Base-by-base conservation (phyloP, 2,113 vertebrate species). In the Theristicus caerulescens region DNA sequence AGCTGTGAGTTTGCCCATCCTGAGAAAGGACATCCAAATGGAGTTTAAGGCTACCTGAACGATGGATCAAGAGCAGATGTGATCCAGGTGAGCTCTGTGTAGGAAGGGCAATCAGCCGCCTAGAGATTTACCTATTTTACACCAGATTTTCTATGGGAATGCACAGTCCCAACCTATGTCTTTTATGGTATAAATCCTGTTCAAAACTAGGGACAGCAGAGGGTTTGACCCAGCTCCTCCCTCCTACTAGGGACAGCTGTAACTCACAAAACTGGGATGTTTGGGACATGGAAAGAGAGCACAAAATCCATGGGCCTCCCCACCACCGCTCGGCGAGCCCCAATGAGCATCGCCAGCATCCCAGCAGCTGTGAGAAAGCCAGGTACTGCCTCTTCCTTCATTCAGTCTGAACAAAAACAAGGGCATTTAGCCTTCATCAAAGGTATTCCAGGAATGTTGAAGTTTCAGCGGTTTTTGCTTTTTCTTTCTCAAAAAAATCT, bases 391-490 rank as follows among this genome's bases (percentile, higher is more conserved):
- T 81, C 59, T 86, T 78, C 44, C 54, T 86, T 73, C 66, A 46
- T 20, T 58, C n/a, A 54, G 44, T 17, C 62, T 44, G 38, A 96
- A 87, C 18, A 38, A 95, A 96, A 94, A 16, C 71, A 84, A 91
- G 52, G 16, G 22, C 64, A 34, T 70, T 85, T 51, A 65, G 58
- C 58, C 57, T 90, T 73, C 54, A 38, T 5, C 4, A 57, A 87
- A 95, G 66, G 93, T 82, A 97, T 97, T 93, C 76, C 51, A 93
- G 87, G 94, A 95, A 97, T 95, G 89, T n/a, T 47, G 80, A 77
- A 1, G 6, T 52, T 91, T 89, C 27, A 7, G 66, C 62, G 54
- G 6, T 51, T 54, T 83, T 58, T 49, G 4, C 12, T 11, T 58
- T 58, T 65, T 51, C 14, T 93, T 91, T 74, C 13, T 73, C 42